phyloP scores from a whole-genome alignment of 2,797 vertebrate genomes.

The Xyrichtys novacula region DNA sequence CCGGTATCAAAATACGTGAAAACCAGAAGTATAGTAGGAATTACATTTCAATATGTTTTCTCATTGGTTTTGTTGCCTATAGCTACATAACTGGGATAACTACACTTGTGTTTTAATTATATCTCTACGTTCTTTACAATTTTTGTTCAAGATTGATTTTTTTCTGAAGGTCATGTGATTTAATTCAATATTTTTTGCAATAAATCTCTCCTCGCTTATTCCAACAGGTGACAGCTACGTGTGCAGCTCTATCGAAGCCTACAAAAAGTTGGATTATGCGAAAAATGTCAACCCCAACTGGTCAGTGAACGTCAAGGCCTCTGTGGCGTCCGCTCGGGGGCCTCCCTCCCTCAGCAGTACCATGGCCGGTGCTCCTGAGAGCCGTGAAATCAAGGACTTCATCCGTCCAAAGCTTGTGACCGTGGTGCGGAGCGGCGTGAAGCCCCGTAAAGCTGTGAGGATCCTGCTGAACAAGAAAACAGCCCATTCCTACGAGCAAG shows the following conservation, averaged over 20 bases:
- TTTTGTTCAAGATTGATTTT: background rate
- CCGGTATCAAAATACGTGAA: too few species aligned
- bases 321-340: conserved; percentile 81
- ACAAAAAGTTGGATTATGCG: conserved; percentile 97
- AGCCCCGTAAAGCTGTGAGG: conserved; percentile 93
- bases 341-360: conserved; percentile 89
- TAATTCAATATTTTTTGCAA: background rate
- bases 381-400: conserved; percentile 94
- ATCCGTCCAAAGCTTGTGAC: conserved; percentile 97
- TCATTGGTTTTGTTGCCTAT: too few species aligned
- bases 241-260: conserved; percentile 95
- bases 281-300: conserved; percentile 98
- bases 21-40: background rate
- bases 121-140: background rate
- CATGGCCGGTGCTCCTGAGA: conserved; percentile 85
- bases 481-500: conserved; percentile 96
- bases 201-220: background rate
- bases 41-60: background rate
- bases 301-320: conserved; percentile 96
- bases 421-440: conserved; percentile 95
- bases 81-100: too few species aligned
- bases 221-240: conserved; percentile 93
- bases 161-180: background rate
- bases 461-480: conserved; percentile 99
- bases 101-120: too few species aligned